Base-by-base conservation (phyloP, 2,113 vertebrate genomes). In the Solea solea region DNA sequence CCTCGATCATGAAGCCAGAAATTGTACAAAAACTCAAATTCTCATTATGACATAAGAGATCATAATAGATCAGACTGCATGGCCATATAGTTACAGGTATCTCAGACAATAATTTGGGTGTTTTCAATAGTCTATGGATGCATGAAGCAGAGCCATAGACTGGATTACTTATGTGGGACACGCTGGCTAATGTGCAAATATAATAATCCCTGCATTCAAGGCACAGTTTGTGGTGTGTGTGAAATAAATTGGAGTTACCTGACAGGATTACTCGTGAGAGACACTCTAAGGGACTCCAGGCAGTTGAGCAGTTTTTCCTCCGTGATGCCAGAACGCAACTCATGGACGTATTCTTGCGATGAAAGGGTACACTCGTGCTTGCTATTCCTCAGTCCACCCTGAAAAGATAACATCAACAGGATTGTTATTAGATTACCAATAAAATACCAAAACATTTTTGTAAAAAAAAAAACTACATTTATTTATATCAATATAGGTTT, bases 251-350 rank as follows among this genome's bases (percentile, higher is more conserved):
- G 34, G 9, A 66, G 59, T 48, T 21, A 84, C 98, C 98, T 99
- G 88, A 99, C 98, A 59, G 98, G 98, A 88, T 99, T 99, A 91
- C 98, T 99, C 54, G 97, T 99, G 86, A 99, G 94, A 92, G 97
- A 99, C 51, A 99, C 97, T 50, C 97, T 90, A 87, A 99, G 87
- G 27, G 97, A 99, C 91, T 98, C 98, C 63, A 99, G 91, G 77
- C 97, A 99, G 73, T 96, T 98, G 74, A 98, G 94, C 62, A 99
- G 95, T 81, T 97, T 99, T 50, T 99, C 98, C 39, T 99, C 97
- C 5, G 94, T 91, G 90, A 99, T 98, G 60, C 96, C 96, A 9
- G 97, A 98, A 27, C 96, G 93, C 72, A 99, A 89, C 81, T 98
- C 98, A 58, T 99, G 97, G 82, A 99, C 96, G 28, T 98, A 99